Evolutionary conservation across 2,797 vertebrate genomes (phyloP), one percentile per base, ranked within the genome.

Genomic region (Syngnathus acus): DNA sequence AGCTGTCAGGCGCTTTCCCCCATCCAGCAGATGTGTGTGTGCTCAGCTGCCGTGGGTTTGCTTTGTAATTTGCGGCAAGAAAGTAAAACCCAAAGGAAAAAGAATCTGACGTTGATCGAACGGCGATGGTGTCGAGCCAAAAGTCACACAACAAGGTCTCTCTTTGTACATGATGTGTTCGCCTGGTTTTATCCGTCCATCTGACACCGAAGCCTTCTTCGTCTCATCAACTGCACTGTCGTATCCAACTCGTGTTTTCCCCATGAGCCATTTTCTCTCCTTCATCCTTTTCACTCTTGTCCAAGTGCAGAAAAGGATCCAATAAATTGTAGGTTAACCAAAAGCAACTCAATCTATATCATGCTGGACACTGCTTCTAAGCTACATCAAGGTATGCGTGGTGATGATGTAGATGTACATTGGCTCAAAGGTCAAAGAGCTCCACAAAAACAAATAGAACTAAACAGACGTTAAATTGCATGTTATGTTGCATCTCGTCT

Each of bases 21-120:
- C 73, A 6, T 70, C 76, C 66, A 67, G 13, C 26, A 80, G 72
- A 80, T 81, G 82, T 81, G 40, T 21, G 58, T n/a, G 60, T 13
- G n/a, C 11, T 16, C 10, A 61, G 59, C 39, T 61, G 59, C 53
- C 32, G 54, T 8, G 26, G 54, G 54, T 62, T 62, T 60, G 17
- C 8, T 17, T n/a, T 60, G 38, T n/a, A 40, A 40, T 60, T 60
- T n/a, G 9, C 58, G 40, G 58, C 58, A n/a, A 9, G 19, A 43
- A 43, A 13, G 42, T 23, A 23, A 62, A 45, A 62, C 2, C 21
- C 53, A 57, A 57, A 57, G 39, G 5, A 23, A 48, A 26, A 62
- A 26, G n/a, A 62, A 62, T 17, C 39, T 60, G 58, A 60, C 40
- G 40, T 37, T 57, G 54, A 57, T 14, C 4, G 26, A 37, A 37